Percentiles rank a stretch among this genome's conserved stretches.
phyloP scores from a whole-genome alignment of 2,888 invertebrate genomes.

The Nesidiocoris tenuis region DNA sequence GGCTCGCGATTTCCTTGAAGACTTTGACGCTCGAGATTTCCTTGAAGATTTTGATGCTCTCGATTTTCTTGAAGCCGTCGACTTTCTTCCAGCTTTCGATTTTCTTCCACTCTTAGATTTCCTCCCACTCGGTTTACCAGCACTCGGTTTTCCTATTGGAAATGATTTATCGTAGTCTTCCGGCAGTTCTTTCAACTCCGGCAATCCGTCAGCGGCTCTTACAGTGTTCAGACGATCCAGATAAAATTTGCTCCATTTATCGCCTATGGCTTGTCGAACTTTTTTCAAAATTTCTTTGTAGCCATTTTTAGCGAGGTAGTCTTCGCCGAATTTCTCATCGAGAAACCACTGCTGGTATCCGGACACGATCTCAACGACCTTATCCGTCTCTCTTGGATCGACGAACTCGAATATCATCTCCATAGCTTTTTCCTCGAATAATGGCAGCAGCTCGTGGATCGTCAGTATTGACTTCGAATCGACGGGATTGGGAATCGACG shows the following conservation, averaged over 20 bases:
- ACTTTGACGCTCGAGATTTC: background rate
- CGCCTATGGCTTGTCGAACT: background rate
- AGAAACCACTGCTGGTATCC: conserved; percentile 31
- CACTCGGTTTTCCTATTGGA: background rate
- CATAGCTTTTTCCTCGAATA: conserved; percentile 37
- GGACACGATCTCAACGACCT: conserved; percentile 14
- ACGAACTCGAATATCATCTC: conserved; percentile 32
- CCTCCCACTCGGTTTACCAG: background rate
- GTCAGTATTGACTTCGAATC: conserved; percentile 27
- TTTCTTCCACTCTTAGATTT: conserved; percentile 3
- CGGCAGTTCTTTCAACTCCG: conserved; percentile 9
- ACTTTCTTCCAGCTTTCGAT: conserved; percentile 22
- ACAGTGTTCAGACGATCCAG: conserved; percentile 16
- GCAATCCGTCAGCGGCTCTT: conserved; percentile 10
- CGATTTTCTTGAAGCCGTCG: background rate
- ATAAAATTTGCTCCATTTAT: conserved; percentile 26
- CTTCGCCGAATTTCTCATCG: conserved; percentile 28
- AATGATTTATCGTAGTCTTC: background rate
- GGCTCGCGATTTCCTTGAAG: background rate
- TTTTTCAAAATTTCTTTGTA: conserved; percentile 2
- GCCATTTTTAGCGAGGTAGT: conserved; percentile 11
- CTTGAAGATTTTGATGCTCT: conserved; percentile 13
- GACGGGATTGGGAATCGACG: conserved; percentile 23
- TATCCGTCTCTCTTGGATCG: conserved; percentile 10
- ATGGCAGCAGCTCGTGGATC: conserved; percentile 12